Conservation (phyloP, 2,888 invertebrate genomes). For the Parelbella ahira region DNA sequence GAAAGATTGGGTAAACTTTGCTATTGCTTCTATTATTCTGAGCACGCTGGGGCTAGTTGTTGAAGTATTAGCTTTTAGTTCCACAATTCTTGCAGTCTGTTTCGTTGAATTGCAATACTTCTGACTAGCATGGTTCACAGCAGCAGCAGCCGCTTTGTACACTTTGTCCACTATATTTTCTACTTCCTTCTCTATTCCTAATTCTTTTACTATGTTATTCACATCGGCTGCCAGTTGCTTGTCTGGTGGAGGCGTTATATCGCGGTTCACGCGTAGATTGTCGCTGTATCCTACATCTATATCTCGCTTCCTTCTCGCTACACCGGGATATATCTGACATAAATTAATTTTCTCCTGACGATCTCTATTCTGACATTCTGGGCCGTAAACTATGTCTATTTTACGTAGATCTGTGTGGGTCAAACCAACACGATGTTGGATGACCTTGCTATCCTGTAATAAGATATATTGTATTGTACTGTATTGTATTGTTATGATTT, state of each 20-base stretch:
- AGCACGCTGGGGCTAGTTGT: not conserved
- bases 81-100: slow-evolving; percentile 25
- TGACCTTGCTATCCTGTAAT: slow-evolving; percentile 40
- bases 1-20: slow-evolving; percentile 39
- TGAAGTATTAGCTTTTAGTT: slow-evolving; percentile 15
- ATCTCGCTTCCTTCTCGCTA: slow-evolving; percentile 42
- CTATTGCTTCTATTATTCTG: slow-evolving; percentile 39
- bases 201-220: slow-evolving; percentile 32
- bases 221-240: slow-evolving; percentile 23
- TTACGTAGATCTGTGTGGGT: slow-evolving; percentile 50
- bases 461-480: too few relatives aligned
- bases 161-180: slow-evolving; percentile 46
- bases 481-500: too few relatives aligned
- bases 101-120: slow-evolving; percentile 48
- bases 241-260: slow-evolving; percentile 56
- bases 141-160: slow-evolving; percentile 42
- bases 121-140: slow-evolving; percentile 44
- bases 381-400: slow-evolving; percentile 56
- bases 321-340: slow-evolving; percentile 57
- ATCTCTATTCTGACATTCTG: slow-evolving; percentile 54
- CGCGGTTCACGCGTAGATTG: slow-evolving; percentile 55
- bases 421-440: slow-evolving; percentile 46
- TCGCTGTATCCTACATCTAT: slow-evolving; percentile 27
- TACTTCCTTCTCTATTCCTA: slow-evolving; percentile 47
- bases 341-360: slow-evolving; percentile 57